These are phyloP conservation scores for Agapostemon virescens DNA, from an alignment of 2,888 invertebrate genomes.

Conservation along the genomic window DNA sequence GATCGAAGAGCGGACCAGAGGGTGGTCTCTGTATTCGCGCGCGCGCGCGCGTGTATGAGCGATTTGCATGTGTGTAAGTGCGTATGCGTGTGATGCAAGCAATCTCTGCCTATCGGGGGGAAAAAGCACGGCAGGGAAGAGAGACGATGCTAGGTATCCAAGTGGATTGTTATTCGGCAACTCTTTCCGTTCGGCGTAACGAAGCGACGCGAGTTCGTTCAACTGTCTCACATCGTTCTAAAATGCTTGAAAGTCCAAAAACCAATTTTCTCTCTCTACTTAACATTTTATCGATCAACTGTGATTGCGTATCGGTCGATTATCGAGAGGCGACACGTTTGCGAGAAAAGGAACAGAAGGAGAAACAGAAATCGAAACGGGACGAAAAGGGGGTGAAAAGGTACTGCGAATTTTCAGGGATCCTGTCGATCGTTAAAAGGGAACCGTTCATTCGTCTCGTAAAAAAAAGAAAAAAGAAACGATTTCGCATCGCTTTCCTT, in stretches of 20 bases:
- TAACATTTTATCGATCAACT: slow-evolving; percentile 12
- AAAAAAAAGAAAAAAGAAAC: too few species aligned
- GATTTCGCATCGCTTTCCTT: too few species aligned
- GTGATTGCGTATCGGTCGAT: slow-evolving; percentile 3
- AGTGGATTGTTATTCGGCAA: slow-evolving; percentile 3
- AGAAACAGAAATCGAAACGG: background rate
- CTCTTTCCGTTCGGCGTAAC: background rate
- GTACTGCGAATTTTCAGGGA: background rate
- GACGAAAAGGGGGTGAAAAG: too few species aligned
- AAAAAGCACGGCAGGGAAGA: background rate
- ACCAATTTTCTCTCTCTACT: slow-evolving; percentile 7
- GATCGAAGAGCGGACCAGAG: background rate
- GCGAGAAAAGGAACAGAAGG: background rate
- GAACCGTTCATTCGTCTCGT: background rate
- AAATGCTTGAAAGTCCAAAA: slow-evolving; percentile 6
- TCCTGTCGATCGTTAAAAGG: background rate
- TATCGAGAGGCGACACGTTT: background rate
- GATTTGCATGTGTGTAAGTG: background rate
- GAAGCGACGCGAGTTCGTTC: background rate
- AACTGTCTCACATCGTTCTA: slow-evolving; percentile 2
- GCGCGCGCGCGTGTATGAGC: background rate
- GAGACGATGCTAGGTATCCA: background rate
- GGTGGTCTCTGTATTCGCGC: background rate
- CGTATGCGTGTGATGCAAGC: background rate
- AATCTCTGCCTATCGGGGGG: background rate